phyloP scores from a whole-genome alignment of 2,888 invertebrate genomes.

The Sinodicranocentrus sp. region DNA sequence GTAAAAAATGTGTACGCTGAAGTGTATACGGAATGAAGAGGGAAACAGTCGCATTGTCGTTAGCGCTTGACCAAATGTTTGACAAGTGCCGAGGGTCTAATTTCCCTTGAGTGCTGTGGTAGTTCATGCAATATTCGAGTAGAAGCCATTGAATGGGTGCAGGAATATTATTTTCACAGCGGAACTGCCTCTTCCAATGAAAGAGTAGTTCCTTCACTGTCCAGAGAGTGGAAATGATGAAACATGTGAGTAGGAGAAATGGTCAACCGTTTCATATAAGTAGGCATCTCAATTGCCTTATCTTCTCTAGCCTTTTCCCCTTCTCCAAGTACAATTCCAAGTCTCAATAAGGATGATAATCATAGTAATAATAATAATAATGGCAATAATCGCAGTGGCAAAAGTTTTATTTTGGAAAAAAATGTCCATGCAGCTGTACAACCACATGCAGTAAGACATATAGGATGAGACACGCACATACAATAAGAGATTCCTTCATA shows the following conservation, averaged over 20 bases:
- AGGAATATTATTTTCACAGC: constrained; percentile 48
- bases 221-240: constrained; percentile 45
- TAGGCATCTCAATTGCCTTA: constrained; percentile 58
- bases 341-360: constrained; percentile 58
- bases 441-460: constrained; percentile 4
- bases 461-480: background rate
- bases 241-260: constrained; percentile 55
- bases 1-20: too few relatives aligned
- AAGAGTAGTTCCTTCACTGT: constrained; percentile 27
- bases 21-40: background rate
- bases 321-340: constrained; percentile 20
- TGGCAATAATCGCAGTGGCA: constrained; percentile 59
- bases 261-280: constrained; percentile 41
- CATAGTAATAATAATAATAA: constrained; percentile 63
- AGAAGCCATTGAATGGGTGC: constrained; percentile 69
- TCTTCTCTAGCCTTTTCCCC: constrained; percentile 27
- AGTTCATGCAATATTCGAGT: constrained; percentile 56
- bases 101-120: constrained; percentile 77
- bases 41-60: constrained; percentile 65
- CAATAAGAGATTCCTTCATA: background rate
- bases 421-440: constrained; percentile 44
- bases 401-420: constrained; percentile 53
- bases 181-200: constrained; percentile 8
- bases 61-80: constrained; percentile 72
- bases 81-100: constrained; percentile 76